A percentile compares a stretch with the other conserved stretches of the same genome.
phyloP scores from a whole-genome alignment of 2,113 vertebrate genomes.

The Bos taurus region DNA sequence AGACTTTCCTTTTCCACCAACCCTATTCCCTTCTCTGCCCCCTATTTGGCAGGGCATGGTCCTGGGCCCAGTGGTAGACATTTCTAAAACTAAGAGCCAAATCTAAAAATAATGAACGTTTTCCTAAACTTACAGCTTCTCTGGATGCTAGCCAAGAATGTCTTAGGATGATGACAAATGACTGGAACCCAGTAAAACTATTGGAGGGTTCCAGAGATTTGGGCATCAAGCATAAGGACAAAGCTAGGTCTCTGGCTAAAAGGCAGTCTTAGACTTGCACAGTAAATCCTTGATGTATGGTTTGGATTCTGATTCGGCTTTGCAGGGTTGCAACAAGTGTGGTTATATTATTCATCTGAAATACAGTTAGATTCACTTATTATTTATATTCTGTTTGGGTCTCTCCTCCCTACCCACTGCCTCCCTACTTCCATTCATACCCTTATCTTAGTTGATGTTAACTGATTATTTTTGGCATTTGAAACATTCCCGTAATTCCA shows the following conservation, averaged over 20 bases:
- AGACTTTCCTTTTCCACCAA: conserved; percentile 2
- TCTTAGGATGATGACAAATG: background rate
- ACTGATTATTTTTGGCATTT: background rate
- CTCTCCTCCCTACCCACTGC: background rate
- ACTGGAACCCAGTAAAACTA: background rate
- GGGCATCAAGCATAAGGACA: no score
- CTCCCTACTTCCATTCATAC: background rate
- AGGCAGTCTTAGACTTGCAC: background rate
- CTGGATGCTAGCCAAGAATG: background rate
- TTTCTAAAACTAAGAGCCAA: background rate
- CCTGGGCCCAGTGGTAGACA: background rate
- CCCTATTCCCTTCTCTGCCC: background rate
- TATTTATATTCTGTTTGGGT: background rate
- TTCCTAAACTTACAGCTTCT: background rate
- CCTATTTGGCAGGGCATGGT: background rate
- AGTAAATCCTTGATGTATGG: background rate
- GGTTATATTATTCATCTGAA: background rate
- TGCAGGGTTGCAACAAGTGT: background rate
- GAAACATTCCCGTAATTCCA: background rate
- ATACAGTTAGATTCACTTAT: background rate
- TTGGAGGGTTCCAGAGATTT: background rate
- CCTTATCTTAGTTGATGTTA: background rate
- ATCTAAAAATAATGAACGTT: background rate
- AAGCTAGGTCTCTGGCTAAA: background rate
- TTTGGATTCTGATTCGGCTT: background rate